Conservation (phyloP, 1,140 invertebrate genomes). For the Microplitis mediator region DNA sequence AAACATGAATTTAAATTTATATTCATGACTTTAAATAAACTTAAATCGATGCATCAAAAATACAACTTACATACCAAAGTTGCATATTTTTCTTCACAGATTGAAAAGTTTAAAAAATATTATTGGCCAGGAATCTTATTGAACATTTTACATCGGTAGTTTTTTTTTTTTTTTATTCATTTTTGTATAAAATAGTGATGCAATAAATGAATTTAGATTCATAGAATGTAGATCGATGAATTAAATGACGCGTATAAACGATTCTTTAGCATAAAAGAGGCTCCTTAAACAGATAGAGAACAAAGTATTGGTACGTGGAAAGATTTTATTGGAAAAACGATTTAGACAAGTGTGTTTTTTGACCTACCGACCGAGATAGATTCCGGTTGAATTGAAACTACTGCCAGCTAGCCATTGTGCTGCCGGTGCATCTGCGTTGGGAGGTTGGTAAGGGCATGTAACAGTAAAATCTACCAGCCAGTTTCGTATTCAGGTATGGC, state of each 20-base stretch:
- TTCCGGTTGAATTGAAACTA: constrained; percentile 12
- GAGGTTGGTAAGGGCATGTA: constrained; percentile 2
- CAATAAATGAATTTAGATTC: not conserved
- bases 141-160: too few species aligned
- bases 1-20: not conserved
- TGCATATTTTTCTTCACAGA: too few species aligned
- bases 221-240: not conserved
- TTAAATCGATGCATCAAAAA: too few species aligned
- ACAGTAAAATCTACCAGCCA: constrained; percentile 13
- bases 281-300: constrained; percentile 13
- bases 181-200: not conserved
- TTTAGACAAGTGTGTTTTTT: constrained; percentile 9
- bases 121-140: too few species aligned
- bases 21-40: not conserved
- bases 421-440: not conserved
- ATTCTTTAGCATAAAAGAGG: not conserved
- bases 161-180: too few species aligned
- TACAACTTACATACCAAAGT: too few species aligned
- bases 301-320: constrained; percentile 11
- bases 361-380: constrained; percentile 27
- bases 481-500: not conserved
- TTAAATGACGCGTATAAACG: not conserved
- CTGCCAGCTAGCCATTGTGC: not conserved
- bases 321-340: constrained; percentile 20
- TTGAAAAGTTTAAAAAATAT: too few species aligned